Conservation (phyloP, 2,113 vertebrate species). For the Pogonocichla stellata region DNA sequence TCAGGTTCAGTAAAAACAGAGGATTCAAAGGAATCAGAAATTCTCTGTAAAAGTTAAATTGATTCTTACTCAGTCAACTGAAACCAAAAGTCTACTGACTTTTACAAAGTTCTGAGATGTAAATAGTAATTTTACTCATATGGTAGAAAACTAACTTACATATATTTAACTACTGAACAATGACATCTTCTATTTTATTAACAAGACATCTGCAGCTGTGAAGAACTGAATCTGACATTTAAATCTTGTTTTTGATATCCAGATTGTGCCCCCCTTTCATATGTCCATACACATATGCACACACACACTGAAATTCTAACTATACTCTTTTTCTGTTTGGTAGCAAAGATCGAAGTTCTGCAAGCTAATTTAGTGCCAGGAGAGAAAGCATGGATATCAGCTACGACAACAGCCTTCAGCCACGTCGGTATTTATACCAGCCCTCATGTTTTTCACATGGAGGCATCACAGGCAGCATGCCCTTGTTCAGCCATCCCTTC, state of each 20-base stretch:
- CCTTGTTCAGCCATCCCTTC: neutral
- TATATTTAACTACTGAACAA: neutral
- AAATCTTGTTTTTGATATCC: neutral
- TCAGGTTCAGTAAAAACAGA: neutral
- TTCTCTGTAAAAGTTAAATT: neutral
- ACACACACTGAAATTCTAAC: neutral
- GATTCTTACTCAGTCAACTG: neutral
- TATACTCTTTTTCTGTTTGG: neutral
- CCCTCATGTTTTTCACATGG: accelerated
- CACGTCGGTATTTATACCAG: accelerated
- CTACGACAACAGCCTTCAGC: accelerated
- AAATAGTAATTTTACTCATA: neutral
- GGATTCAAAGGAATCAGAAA: neutral
- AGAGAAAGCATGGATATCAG: neutral
- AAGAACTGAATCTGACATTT: neutral
- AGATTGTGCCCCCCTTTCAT: neutral
- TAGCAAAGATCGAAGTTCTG: neutral
- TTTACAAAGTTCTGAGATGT: neutral
- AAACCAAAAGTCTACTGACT: neutral
- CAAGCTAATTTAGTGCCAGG: neutral
- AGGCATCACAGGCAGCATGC: neutral
- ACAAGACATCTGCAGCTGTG: neutral
- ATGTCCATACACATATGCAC: neutral
- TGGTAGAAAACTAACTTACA: neutral
- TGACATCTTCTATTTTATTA: neutral